phyloP scores from a whole-genome alignment of 2,113 vertebrate species.

The Petaurus breviceps region DNA sequence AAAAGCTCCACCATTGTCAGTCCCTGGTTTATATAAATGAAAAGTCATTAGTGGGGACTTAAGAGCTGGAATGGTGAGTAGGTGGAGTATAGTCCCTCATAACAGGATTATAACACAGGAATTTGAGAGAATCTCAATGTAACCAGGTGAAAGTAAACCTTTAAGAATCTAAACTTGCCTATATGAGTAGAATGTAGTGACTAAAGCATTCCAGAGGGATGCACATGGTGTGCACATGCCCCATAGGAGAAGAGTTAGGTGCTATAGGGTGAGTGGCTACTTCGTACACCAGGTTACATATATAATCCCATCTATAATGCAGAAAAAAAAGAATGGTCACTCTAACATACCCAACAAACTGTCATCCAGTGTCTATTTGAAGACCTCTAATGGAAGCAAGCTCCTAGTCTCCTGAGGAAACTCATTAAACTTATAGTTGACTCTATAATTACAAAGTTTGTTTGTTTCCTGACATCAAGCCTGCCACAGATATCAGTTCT shows the following conservation, averaged over 20 bases:
- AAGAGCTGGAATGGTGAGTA: too few relatives aligned
- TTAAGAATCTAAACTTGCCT: neutral
- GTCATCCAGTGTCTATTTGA: neutral
- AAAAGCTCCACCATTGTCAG: too few relatives aligned
- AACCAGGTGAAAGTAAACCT: neutral
- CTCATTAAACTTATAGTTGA: neutral
- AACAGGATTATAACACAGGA: neutral
- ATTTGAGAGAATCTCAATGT: neutral
- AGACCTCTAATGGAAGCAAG: neutral
- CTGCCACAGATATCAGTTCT: neutral
- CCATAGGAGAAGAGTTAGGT: neutral
- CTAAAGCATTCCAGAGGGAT: neutral
- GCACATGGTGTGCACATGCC: neutral
- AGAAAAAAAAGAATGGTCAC: neutral
- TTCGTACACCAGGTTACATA: neutral
- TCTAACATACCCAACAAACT: neutral
- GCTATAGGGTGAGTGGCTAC: neutral
- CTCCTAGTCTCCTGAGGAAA: neutral
- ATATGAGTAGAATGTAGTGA: neutral
- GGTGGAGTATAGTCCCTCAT: too few relatives aligned
- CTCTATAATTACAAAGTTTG: neutral
- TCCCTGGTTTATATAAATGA: too few relatives aligned
- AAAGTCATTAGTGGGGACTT: too few relatives aligned
- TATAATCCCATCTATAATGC: neutral
- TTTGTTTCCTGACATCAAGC: neutral